Evolutionary conservation across 2,113 vertebrate genomes (phyloP), one percentile per base, ranked within the genome.

Genomic region (Phycodurus eques): DNA sequence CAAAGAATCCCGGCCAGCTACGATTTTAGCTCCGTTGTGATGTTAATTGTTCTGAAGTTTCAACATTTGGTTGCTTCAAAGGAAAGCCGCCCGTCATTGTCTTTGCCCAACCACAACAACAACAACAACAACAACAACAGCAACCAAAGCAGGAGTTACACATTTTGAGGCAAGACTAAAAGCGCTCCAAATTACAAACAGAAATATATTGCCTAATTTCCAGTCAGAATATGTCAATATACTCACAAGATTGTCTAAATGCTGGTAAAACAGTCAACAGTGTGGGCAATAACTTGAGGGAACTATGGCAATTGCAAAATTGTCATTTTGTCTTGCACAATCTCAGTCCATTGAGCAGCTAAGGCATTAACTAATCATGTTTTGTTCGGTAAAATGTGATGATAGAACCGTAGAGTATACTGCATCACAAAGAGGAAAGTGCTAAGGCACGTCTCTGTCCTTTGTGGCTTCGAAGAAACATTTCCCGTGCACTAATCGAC

Each of bases 61-160:
- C 60, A 31, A 71, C 20, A 51, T 57, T 0, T 0, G 53, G 13
- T 57, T 3, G 51, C 67, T 44, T 44, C 39, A 47, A 66, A 27
- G 22, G 42, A 65, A 43, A 70, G 42, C 72, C n/a, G 8, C 70
- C 7, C 15, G 80, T 62, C 66, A 49, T 76, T 75, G 79, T 80
- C 62, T 85, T 87, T 71, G 44, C 35, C 35, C 8, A 5, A 15
- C 17, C 17, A 3, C 59, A 17, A 20, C 17, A 35, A 35, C 75
- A 27, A 27, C 27, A 27, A 27, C 27, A 27, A 27, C 27, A 27
- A 27, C 27, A 27, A 27, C 27, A 27, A 27, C 27, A 27, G 1
- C 27, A 27, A 27, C 27, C 27, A 8, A 59, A 73, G 27, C 19
- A 63, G 57, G 62, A 64, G 19, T 31, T 8, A 47, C 43, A 31